phyloP scores from a whole-genome alignment of 2,113 vertebrate species.

The Limanda limanda region DNA sequence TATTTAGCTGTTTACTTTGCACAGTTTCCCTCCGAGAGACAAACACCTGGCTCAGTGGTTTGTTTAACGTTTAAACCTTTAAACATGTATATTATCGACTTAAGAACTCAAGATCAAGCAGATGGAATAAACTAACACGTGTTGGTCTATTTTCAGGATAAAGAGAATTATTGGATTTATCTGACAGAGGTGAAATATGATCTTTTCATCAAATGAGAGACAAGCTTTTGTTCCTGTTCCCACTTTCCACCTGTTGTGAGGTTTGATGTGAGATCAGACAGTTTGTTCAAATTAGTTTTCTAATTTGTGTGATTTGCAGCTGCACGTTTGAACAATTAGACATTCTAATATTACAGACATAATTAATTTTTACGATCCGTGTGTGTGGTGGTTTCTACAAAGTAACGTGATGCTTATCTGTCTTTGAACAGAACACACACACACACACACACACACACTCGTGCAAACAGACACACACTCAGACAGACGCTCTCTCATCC shows the following conservation, averaged over 20 bases:
- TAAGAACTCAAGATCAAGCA: no score
- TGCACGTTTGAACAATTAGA: background rate
- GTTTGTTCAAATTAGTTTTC: background rate
- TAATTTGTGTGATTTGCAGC: background rate
- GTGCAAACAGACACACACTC: background rate
- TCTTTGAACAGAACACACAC: constrained; percentile 5
- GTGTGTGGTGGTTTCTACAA: background rate
- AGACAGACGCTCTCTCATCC: background rate
- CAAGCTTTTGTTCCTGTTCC: background rate
- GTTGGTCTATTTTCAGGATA: no score
- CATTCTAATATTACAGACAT: background rate
- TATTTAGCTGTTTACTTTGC: no score
- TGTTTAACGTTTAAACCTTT: no score
- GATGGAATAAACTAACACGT: no score
- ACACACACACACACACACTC: background rate
- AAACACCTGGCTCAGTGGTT: no score
- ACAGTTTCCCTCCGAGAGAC: no score
- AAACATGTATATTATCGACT: no score
- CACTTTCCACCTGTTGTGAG: background rate
- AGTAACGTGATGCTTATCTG: background rate
- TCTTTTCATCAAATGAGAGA: no score
- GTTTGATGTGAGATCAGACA: constrained; percentile 15
- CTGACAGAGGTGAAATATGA: no score
- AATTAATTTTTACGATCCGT: background rate
- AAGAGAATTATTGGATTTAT: no score